phyloP scores from a whole-genome alignment of 2,888 invertebrate species.

The Drosophila affinis region DNA sequence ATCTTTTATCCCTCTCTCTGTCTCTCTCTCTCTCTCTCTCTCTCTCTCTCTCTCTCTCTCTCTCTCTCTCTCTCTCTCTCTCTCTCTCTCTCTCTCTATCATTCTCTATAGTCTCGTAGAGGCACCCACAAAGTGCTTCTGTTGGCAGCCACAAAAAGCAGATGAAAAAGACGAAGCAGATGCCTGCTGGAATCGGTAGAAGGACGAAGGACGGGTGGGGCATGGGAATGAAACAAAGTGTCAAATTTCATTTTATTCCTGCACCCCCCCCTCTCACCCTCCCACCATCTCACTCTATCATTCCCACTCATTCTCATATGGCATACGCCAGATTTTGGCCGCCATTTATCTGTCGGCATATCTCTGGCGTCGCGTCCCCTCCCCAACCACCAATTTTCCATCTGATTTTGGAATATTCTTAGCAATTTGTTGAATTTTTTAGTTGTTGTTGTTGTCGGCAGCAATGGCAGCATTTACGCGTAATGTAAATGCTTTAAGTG shows the following conservation, averaged over 20 bases:
- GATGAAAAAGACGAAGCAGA: neutral
- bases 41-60: no score
- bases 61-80: no score
- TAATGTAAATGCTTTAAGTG: slow-evolving; percentile 36
- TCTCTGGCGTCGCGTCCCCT: slow-evolving; percentile 13
- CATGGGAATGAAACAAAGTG: slow-evolving; percentile 46
- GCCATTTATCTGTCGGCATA: slow-evolving; percentile 63
- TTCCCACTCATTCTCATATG: slow-evolving; percentile 3
- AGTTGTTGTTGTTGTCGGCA: slow-evolving; percentile 3
- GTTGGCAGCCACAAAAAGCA: slow-evolving; percentile 37
- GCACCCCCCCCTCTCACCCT: neutral
- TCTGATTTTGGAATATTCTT: neutral
- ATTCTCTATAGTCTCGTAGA: neutral
- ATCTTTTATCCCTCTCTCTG: no score
- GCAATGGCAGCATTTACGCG: slow-evolving; percentile 8
- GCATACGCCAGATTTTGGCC: slow-evolving; percentile 53
- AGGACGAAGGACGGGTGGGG: neutral
- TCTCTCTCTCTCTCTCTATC: no score
- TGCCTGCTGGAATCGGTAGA: neutral
- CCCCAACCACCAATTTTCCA: no score
- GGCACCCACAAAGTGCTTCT: slow-evolving; percentile 27
- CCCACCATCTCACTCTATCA: neutral
- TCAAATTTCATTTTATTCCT: slow-evolving; percentile 53
- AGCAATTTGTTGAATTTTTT: slow-evolving; percentile 36
- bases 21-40: no score